Conservation (phyloP, 2,113 vertebrate genomes). For the Eulemur macaco region DNA sequence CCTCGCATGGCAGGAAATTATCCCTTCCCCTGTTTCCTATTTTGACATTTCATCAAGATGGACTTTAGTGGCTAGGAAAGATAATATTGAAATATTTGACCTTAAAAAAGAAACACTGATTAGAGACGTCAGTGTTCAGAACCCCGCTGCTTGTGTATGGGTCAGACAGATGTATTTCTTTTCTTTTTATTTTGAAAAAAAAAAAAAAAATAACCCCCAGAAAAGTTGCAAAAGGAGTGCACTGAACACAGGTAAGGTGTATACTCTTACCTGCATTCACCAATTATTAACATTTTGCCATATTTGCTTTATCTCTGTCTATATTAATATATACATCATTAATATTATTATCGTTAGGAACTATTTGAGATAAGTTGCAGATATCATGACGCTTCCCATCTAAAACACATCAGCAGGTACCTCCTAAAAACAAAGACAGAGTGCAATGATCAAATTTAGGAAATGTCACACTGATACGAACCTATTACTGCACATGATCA, state of each 20-base stretch:
- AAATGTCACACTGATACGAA: background rate
- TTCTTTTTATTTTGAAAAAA: background rate
- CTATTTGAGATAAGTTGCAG: background rate
- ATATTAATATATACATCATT: background rate
- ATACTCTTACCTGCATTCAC: background rate
- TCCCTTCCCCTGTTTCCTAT: slow-evolving; percentile 26
- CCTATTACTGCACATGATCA: background rate
- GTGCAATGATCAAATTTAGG: background rate
- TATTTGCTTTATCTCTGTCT: background rate
- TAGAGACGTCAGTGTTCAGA: background rate
- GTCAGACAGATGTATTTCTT: background rate
- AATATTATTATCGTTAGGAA: background rate
- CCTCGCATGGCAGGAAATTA: slow-evolving; percentile 12
- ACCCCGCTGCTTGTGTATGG: background rate
- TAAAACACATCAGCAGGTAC: background rate
- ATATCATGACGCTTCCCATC: background rate
- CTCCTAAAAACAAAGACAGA: background rate
- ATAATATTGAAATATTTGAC: slow-evolving; percentile 12
- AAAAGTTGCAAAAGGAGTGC: background rate
- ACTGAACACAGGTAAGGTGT: background rate
- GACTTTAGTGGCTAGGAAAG: slow-evolving; percentile 52
- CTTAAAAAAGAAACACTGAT: background rate
- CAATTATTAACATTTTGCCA: background rate
- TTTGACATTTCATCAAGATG: slow-evolving; percentile 58
- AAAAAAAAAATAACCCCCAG: background rate